Evolutionary conservation across 2,797 vertebrate species (phyloP), one percentile per base, ranked within the genome.

Genomic region (Hydrolagus colliei): DNA sequence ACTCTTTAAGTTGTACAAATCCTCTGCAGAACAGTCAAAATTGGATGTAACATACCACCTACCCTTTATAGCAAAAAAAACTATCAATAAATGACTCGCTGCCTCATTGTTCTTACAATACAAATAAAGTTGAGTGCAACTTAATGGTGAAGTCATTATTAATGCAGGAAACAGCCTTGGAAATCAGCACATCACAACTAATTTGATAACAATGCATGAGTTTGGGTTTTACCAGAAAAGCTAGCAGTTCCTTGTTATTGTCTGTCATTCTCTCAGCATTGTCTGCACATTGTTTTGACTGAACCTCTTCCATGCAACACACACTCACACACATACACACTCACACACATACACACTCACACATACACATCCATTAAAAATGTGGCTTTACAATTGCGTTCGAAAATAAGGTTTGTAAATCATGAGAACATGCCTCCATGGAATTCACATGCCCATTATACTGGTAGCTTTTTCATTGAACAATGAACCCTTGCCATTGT

Each of bases 241-340:
- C 32, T 18, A 63, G 68, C 79, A 71, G 20, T 63, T 35, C 10
- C 52, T 32, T 84, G 18, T 35, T 84, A 65, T 41, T 84, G 27
- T 41, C 32, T 84, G 65, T 35, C 27, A 71, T 27, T n/a, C 32
- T 10, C 32, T 10, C 27, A 84, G 61, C 77, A 79, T 52, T 84
- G 79, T 84, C 79, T 71, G 65, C 32, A 68, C 10, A 68, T 18
- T 71, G 32, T 84, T 68, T 68, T 84, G 79, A 84, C 65, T 84
- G 65, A 11, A 27, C 13, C 32, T 52, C 41, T 27, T 27, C 27
- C 27, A 27, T 1, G 27, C 27, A 27, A 52, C 41, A 52, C 41
- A 52, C 41, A 52, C 41, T 52, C 41, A 52, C 41, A 52, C 41
- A 52, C 41, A 52, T 52, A 52, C 3, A 52, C 41, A 52, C 41